Evolutionary conservation across 2,113 vertebrate species (phyloP), one percentile per base, ranked within the genome.

Genomic region (Spizaetus ornatus): DNA sequence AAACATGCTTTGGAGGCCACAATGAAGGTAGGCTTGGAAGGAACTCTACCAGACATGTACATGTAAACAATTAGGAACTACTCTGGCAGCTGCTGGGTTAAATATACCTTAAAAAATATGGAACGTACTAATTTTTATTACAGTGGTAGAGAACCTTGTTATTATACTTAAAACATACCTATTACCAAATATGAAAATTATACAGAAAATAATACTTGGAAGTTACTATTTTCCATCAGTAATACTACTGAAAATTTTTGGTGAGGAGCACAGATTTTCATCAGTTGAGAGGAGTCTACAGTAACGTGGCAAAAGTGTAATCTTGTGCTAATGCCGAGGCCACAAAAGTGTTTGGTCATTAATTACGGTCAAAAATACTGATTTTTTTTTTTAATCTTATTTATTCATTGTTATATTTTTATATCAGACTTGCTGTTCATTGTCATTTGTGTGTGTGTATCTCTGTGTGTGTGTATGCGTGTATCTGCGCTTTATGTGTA

Each of bases 1-100:
- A 99, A 98, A 74, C 99, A 98, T 38, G 93, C 99, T 15, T 96
- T 99, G 93, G 97, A 98, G 90, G 98, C 98, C 66, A 98, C 98
- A 97, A 99, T 99, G 98, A 98, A 99, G 99, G 99, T 99, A 96
- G 95, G 88, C 34, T 67, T n/a, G 22, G 27, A n/a, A 73, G 38
- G 29, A 34, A 7, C 43, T 73, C 22, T 80, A 4, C 13, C 26
- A 65, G 47, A 63, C 13, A 3, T 6, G 10, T 22, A 12, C 3
- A 2, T 40, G 15, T 36, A 36, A 88, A 42, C 15, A 70, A 8
- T 47, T 74, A 9, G 17, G 34, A 45, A 34, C 31, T n/a, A 29
- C 73, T 55, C 18, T 86, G 56, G 15, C 5, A n/a, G 53, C 25
- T 72, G 11, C 21, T 82, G 84, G 40, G 6, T 77, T 81, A 86